Base-by-base conservation (phyloP, 2,888 invertebrate genomes). In the Busseola fusca region DNA sequence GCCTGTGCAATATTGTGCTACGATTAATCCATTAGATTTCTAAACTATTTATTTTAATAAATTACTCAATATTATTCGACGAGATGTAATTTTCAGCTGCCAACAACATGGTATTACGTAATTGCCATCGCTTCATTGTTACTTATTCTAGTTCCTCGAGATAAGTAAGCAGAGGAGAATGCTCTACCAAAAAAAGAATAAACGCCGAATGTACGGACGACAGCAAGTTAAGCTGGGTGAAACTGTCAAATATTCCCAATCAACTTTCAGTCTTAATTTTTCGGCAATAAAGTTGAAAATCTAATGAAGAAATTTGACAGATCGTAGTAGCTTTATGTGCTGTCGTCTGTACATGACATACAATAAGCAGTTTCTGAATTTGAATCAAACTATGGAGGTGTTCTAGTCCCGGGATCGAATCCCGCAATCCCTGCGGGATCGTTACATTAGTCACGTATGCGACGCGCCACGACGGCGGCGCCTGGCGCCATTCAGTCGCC, bases 381-480 rank as follows among this genome's bases (percentile, higher is more conserved):
- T 50, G 0, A 65, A 42, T 75, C 18, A 66, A 65, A 82, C 12
- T 57, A 30, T 42, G 57, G 69, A 79, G 56, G 52, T 64, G 64
- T 57, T 69, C 54, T 27, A 52, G 60, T 77, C 69, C 72, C 69
- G 80, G 77, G 63, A 85, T 77, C 65, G 63, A 48, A 77, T 77
- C 83, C 86, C 73, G 85, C 81, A 81, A 82, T 84, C 85, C 77
- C 74, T 40, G 86, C 71, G 83, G 88, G 87, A 84, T 81, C 81
- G 83, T 80, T 74, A 84, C 81, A 89, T 91, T 88, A 89, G 89
- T 91, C 90, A 90, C 89, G 88, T 90, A 89, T 88, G 87, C 87
- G 88, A 81, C 88, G 86, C 88, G 88, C 83, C 85, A 66, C 57
- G 74, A 64, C 79, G 90, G 88, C 90, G 90, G 89, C 90, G 81